Evolutionary conservation across 2,113 vertebrate genomes (phyloP).

Genomic region (Oreamnos americanus): DNA sequence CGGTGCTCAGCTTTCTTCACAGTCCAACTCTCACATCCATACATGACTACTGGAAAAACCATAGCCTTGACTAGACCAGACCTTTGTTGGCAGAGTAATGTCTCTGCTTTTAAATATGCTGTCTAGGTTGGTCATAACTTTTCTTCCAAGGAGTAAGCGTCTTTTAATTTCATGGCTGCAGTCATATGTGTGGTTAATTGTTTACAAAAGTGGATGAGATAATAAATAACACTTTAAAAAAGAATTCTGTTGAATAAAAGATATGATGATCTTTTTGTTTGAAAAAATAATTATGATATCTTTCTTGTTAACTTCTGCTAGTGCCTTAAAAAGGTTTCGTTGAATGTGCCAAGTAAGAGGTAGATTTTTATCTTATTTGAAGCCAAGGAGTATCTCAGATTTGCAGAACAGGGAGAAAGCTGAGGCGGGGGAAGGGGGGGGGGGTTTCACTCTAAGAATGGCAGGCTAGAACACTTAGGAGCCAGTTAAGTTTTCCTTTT

Average conservation of each 20-base stretch:
- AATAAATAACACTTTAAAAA: neutral
- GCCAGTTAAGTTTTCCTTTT: neutral
- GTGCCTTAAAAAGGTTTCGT: neutral
- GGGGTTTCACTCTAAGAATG: neutral
- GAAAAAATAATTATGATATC: neutral
- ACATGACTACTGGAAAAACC: too few relatives aligned
- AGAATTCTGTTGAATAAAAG: neutral
- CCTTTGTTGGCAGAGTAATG: too few relatives aligned
- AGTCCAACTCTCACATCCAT: too few relatives aligned
- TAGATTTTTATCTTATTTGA: neutral
- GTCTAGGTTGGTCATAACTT: too few relatives aligned
- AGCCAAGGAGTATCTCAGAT: neutral
- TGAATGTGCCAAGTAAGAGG: neutral
- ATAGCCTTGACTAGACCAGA: too few relatives aligned
- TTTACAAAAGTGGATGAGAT: neutral
- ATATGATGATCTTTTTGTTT: neutral
- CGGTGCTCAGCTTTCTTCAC: too few relatives aligned
- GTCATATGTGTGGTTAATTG: neutral
- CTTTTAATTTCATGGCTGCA: too few relatives aligned
- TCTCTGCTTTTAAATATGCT: too few relatives aligned
- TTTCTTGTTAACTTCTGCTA: neutral
- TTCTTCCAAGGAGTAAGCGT: too few relatives aligned
- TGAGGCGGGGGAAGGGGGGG: rapidly evolving
- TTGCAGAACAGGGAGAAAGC: neutral
- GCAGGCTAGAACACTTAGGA: neutral